Evolutionary conservation across 2,113 vertebrate species (phyloP).

Genomic region (Bufo gargarizans): DNA sequence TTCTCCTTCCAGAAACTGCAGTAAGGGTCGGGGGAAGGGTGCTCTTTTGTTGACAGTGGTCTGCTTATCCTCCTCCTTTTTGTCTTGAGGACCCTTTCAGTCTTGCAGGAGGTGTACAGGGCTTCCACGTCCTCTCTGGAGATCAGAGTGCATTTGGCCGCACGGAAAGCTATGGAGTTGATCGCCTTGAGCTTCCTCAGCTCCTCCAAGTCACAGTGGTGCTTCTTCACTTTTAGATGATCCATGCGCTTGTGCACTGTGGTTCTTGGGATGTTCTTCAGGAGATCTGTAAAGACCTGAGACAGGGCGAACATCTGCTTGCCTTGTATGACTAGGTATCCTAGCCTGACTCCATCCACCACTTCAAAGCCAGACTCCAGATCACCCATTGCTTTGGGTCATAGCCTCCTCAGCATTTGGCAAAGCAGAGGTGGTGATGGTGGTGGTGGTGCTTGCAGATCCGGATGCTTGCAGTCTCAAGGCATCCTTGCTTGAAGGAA

Average conservation of each 20-base stretch:
- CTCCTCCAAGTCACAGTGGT: conserved; percentile 98
- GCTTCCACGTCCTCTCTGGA: conserved; percentile 98
- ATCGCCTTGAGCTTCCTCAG: conserved; percentile 98
- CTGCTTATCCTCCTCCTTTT: conserved; percentile 85
- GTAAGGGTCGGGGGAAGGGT: conserved; percentile 72
- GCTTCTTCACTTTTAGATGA: conserved; percentile 96
- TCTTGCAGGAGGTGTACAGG: conserved; percentile 96
- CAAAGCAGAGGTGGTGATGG: conserved; percentile 71
- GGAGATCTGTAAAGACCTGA: conserved; percentile 98
- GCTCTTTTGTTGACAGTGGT: conserved; percentile 71
- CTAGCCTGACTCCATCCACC: conserved; percentile 97
- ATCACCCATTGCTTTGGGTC: conserved; percentile 93
- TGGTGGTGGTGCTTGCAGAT: conserved; percentile 73
- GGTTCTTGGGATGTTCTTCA: conserved; percentile 98
- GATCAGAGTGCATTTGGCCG: conserved; percentile 98
- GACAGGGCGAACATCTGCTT: conserved; percentile 99
- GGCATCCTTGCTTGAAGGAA: conserved; percentile 87
- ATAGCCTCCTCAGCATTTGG: conserved; percentile 87
- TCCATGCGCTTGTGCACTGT: conserved; percentile 99
- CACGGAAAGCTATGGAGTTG: conserved; percentile 98
- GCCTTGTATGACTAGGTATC: conserved; percentile 98
- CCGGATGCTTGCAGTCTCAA: conserved; percentile 81
- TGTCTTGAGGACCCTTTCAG: conserved; percentile 92
- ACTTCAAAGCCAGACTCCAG: conserved; percentile 98
- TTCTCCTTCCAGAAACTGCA: conserved; percentile 86